Evolutionary conservation across 2,888 invertebrate species (phyloP).

Genomic region (Apamea monoglypha): DNA sequence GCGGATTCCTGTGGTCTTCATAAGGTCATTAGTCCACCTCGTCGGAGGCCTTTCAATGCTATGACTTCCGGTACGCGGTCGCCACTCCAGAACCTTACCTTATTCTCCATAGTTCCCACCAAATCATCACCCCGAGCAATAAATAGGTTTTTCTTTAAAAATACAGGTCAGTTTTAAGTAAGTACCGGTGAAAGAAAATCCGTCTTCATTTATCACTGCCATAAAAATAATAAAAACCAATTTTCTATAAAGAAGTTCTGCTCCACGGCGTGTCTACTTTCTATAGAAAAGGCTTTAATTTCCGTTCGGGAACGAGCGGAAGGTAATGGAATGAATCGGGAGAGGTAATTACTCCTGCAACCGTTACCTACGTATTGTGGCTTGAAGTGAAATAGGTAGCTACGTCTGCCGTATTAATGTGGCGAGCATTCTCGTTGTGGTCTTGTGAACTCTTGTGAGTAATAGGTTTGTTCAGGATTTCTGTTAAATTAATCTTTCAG

Average conservation of each 20-base stretch:
- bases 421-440: slow-evolving; percentile 2
- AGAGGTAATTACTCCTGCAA: slow-evolving; percentile 65
- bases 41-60: neutral
- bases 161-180: neutral
- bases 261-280: slow-evolving; percentile 45
- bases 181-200: neutral
- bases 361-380: slow-evolving; percentile 35
- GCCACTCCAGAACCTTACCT: no score
- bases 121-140: neutral
- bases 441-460: slow-evolving; percentile 1
- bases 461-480: slow-evolving; percentile 10
- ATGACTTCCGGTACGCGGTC: neutral
- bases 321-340: slow-evolving; percentile 63
- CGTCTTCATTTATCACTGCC: slow-evolving; percentile 3
- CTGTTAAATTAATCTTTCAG: neutral
- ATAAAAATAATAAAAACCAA: slow-evolving; percentile 33
- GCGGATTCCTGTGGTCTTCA: neutral
- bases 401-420: slow-evolving; percentile 27
- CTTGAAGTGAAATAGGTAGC: slow-evolving; percentile 15
- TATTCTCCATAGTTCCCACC: neutral
- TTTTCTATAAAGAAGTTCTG: slow-evolving; percentile 21
- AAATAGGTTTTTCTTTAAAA: neutral
- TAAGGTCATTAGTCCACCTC: neutral
- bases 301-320: slow-evolving; percentile 66
- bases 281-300: slow-evolving; percentile 67